Conservation (phyloP, 1,140 invertebrate genomes). For the Atta texana region DNA sequence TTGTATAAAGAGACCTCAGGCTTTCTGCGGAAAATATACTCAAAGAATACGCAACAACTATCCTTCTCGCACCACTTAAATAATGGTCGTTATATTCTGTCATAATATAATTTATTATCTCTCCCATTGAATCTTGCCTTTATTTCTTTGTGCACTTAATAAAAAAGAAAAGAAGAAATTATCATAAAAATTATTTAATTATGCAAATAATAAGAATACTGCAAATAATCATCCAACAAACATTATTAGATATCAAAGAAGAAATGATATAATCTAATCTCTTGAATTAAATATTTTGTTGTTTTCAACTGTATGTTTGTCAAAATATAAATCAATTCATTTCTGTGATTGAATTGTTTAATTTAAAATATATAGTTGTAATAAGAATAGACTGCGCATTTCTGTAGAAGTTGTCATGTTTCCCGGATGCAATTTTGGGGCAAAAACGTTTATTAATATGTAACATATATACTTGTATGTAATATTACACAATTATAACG, state of each 20-base stretch:
- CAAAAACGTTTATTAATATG: neutral
- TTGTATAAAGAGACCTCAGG: neutral
- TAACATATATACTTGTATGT: neutral
- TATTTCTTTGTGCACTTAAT: neutral
- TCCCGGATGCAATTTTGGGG: neutral
- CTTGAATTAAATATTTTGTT: too few relatives aligned
- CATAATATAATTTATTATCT: neutral
- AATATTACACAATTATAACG: neutral
- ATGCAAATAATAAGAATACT: neutral
- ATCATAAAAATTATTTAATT: neutral
- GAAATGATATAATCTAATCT: too few relatives aligned
- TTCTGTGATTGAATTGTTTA: too few relatives aligned
- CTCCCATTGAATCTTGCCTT: neutral
- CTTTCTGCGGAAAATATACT: conserved; percentile 1
- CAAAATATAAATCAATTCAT: too few relatives aligned
- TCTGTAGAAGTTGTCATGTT: too few relatives aligned
- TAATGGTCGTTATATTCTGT: neutral
- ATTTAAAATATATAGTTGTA: too few relatives aligned
- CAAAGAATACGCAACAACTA: neutral
- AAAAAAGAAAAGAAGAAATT: neutral
- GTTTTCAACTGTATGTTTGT: too few relatives aligned
- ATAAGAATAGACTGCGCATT: too few relatives aligned
- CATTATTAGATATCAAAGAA: too few relatives aligned
- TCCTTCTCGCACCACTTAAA: neutral
- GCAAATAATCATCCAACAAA: neutral